These are phyloP conservation scores for Chloromyia formosa DNA, from an alignment of 2,888 invertebrate species.

Conservation along the genomic window DNA sequence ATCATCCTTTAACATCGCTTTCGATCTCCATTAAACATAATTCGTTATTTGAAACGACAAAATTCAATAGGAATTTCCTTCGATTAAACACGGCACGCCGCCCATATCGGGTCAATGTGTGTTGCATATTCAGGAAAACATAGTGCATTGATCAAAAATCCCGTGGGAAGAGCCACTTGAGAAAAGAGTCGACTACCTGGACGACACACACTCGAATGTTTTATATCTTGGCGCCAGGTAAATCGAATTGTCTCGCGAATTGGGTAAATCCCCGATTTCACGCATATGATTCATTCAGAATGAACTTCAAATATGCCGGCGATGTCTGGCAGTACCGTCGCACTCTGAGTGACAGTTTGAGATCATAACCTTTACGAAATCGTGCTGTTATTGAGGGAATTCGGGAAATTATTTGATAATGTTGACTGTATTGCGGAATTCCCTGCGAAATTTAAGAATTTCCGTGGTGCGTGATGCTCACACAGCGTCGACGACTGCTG, in stretches of 20 bases:
- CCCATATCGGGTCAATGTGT: not conserved
- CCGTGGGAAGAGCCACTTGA: not conserved
- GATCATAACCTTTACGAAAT: conserved; percentile 9
- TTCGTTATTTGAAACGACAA: too few species aligned
- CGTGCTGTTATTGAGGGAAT: conserved; percentile 1
- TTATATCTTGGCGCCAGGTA: conserved; percentile 36
- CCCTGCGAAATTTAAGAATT: conserved; percentile 30
- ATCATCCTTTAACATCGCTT: too few species aligned
- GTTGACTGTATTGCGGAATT: conserved; percentile 25
- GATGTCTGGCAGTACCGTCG: conserved; percentile 16
- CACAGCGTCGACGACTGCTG: not conserved
- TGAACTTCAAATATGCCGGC: not conserved
- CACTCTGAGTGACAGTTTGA: not conserved
- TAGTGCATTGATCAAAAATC: conserved; percentile 15
- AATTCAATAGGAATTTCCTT: conserved; percentile 24
- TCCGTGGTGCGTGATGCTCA: conserved; percentile 16
- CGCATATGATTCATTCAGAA: conserved; percentile 14
- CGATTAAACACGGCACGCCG: not conserved
- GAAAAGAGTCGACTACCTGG: not conserved
- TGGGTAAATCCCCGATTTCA: conserved; percentile 22
- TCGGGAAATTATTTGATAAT: not conserved
- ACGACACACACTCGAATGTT: conserved; percentile 3
- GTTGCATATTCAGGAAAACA: not conserved
- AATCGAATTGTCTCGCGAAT: not conserved
- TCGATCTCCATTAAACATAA: too few species aligned